Percentiles rank a stretch among this genome's conserved stretches.
Conservation (phyloP, 2,888 invertebrate genomes). For the Hesperia comma region DNA sequence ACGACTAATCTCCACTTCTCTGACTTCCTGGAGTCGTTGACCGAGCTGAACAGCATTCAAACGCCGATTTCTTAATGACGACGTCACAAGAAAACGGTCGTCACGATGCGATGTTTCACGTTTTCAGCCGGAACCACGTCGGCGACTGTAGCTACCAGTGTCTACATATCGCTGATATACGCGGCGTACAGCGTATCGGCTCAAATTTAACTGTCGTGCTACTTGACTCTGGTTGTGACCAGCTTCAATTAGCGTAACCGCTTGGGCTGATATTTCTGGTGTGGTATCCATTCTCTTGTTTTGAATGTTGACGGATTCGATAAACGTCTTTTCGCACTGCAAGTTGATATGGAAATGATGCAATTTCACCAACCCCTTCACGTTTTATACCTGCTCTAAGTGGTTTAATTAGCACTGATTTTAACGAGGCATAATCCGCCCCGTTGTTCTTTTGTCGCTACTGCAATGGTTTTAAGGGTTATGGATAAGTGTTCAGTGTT, state of each 20-base stretch:
- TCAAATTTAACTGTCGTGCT: constrained; percentile 12
- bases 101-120: constrained; percentile 12
- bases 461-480: too few relatives aligned
- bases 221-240: constrained; percentile 16
- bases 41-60: background rate
- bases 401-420: background rate
- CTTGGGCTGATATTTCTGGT: constrained; percentile 13
- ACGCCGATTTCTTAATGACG: constrained; percentile 7
- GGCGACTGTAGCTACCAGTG: constrained; percentile 1
- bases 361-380: too few relatives aligned
- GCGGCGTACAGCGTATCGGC: background rate
- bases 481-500: too few relatives aligned
- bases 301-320: constrained; percentile 13
- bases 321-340: constrained; percentile 20
- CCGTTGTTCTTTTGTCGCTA: background rate
- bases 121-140: constrained; percentile 10
- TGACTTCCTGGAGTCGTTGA: background rate
- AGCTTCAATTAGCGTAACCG: constrained; percentile 22
- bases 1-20: background rate
- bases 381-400: constrained; percentile 1
- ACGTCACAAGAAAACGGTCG: background rate
- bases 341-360: constrained; percentile 21
- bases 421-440: background rate
- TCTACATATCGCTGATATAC: background rate
- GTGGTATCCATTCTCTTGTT: constrained; percentile 25